Percentiles rank a stretch among this genome's conserved stretches.
Conservation (phyloP, 2,113 vertebrate genomes). For the Panthera leo region DNA sequence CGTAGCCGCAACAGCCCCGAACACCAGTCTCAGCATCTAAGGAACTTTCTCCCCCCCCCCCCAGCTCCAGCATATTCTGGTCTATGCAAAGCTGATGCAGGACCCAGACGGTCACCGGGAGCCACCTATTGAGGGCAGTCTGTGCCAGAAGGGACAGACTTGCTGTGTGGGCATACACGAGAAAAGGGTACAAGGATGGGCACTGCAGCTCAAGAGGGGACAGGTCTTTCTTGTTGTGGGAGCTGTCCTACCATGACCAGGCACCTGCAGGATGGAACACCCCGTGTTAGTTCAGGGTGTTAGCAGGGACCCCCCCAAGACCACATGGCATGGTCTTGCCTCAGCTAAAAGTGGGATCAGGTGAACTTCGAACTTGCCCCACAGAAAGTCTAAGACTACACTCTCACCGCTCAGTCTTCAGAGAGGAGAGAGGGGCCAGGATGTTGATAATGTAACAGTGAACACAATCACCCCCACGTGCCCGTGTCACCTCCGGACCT, state of each 20-base stretch:
- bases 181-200: too few relatives aligned
- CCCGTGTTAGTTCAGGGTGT: background rate
- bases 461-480: background rate
- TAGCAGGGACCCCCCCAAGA: fast-evolving
- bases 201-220: background rate
- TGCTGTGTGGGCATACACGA: background rate
- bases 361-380: background rate
- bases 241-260: background rate
- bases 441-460: background rate
- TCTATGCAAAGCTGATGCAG: background rate
- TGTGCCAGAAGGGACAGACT: background rate
- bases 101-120: background rate
- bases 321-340: too few relatives aligned
- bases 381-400: background rate
- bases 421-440: background rate
- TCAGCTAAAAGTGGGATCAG: background rate
- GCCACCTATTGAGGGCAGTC: background rate
- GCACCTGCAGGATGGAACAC: background rate
- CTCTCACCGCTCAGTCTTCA: background rate
- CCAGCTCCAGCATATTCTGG: background rate
- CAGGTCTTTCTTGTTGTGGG: background rate
- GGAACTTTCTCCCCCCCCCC: too few relatives aligned
- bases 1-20: background rate
- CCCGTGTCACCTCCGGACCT: too few relatives aligned
- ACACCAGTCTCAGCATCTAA: background rate